Evolutionary conservation across 2,888 invertebrate species (phyloP), one percentile per base, ranked within the genome.

Genomic region (Hyalella azteca): DNA sequence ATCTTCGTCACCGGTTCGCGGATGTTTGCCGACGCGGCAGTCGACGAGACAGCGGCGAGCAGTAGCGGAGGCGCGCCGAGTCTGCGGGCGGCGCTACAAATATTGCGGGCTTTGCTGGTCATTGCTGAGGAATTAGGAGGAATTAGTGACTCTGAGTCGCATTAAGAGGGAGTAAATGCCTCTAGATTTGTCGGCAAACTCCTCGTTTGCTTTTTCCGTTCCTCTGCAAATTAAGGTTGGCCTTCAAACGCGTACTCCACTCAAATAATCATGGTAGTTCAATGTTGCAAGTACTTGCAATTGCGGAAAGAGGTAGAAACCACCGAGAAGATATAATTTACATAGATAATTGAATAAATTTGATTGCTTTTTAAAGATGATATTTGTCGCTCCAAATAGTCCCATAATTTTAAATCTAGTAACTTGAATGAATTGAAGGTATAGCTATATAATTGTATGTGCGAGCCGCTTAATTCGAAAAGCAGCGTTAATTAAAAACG

Each of bases 91-190:
- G 15, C 19, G 39, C 36, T 29, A 66, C 29, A 66, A 66, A 66
- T 66, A 66, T 66, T 66, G 36, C 66, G 66, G 36, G 66, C 66
- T 66, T 66, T 36, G 66, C 39, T 66, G 66, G 66, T 39, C 66
- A 66, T 66, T 66, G 66, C 66, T 32, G 29, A 36, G 66, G 66
- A 66, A 66, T 66, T 66, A 66, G 66, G n/a, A 36, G 66, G 66
- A 66, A 66, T 66, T 66, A 66, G 66, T 66, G 66, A 22, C 36
- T 66, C 66, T 66, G 36, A 29, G 36, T 66, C 15, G 66, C 66
- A 66, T 66, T 66, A 66, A 19, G 66, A 66, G 66, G 66, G 66
- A 36, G 66, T 39, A 66, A 66, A 66, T 66, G 29, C 66, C 36
- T 66, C 66, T 39, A 66, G 66, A 66, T 66, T 66, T 66, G 66